phyloP scores from a whole-genome alignment of 2,888 invertebrate genomes.

The Orgyia antiqua region DNA sequence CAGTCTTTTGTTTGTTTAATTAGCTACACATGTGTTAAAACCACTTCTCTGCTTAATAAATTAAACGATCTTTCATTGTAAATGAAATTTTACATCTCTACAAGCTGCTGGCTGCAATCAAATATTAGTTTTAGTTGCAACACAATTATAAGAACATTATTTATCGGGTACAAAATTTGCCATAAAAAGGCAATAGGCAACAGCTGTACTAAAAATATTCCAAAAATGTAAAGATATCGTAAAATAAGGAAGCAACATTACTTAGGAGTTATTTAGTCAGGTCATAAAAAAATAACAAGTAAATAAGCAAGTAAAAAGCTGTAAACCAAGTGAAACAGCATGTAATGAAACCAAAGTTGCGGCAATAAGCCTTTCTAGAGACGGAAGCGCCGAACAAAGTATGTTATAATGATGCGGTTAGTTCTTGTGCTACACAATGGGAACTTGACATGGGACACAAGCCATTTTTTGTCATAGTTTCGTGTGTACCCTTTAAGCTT shows the following conservation, averaged over 20 bases:
- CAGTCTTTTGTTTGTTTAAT: constrained; percentile 1
- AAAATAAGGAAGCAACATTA: constrained; percentile 6
- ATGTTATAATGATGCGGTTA: constrained; percentile 25
- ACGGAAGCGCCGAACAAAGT: constrained; percentile 22
- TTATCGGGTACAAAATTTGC: too few species aligned
- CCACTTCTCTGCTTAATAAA: too few species aligned
- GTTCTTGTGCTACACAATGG: constrained; percentile 22
- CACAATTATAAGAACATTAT: too few species aligned
- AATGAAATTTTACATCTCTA: too few species aligned
- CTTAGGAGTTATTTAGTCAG: constrained; percentile 7
- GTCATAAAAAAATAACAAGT: constrained; percentile 16
- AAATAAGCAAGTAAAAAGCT: constrained; percentile 19
- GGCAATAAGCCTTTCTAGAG: constrained; percentile 17
- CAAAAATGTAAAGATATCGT: constrained; percentile 6
- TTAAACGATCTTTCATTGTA: too few species aligned
- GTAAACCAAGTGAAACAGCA: constrained; percentile 24
- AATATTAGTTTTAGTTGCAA: too few species aligned
- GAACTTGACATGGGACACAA: constrained; percentile 22
- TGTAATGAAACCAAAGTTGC: constrained; percentile 20
- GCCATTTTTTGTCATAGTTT: constrained; percentile 19
- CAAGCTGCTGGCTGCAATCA: too few species aligned
- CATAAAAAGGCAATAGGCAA: not conserved
- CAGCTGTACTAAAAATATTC: not conserved
- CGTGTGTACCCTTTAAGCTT: constrained; percentile 14
- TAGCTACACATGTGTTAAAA: not conserved